These are phyloP conservation scores for Cyrtodaria siliqua DNA, from an alignment of 2,888 invertebrate species.

Conservation along the genomic window DNA sequence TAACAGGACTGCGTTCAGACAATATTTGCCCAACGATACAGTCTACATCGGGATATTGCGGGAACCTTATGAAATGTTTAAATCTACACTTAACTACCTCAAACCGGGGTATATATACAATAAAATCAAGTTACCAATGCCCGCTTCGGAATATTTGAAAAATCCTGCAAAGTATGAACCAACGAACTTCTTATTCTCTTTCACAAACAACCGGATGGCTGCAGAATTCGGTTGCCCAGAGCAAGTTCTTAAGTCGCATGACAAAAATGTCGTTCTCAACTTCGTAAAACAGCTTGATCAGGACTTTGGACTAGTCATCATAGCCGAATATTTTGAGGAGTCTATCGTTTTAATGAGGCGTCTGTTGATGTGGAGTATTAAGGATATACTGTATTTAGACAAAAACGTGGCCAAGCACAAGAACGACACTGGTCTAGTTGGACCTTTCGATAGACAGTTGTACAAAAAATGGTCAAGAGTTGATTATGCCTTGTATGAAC, in stretches of 20 bases:
- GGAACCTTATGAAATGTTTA: slow-evolving; percentile 66
- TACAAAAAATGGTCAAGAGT: slow-evolving; percentile 59
- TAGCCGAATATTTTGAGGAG: slow-evolving; percentile 65
- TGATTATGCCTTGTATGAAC: slow-evolving; percentile 62
- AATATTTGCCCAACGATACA: slow-evolving; percentile 60
- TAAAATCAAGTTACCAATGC: slow-evolving; percentile 37
- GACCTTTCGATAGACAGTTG: slow-evolving; percentile 57
- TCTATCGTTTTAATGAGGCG: slow-evolving; percentile 60
- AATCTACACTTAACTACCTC: slow-evolving; percentile 59
- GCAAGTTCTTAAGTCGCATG: slow-evolving; percentile 35
- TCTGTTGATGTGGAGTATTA: slow-evolving; percentile 59
- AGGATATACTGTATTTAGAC: slow-evolving; percentile 59
- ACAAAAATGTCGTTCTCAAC: slow-evolving; percentile 21
- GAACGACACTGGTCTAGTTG: slow-evolving; percentile 46
- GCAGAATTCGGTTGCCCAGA: slow-evolving; percentile 61
- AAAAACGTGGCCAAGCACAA: slow-evolving; percentile 54
- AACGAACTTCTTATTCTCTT: slow-evolving; percentile 26
- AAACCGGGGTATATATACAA: slow-evolving; percentile 49
- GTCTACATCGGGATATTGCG: slow-evolving; percentile 64
- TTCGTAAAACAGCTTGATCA: slow-evolving; percentile 48
- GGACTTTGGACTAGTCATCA: slow-evolving; percentile 61
- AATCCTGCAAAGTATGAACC: slow-evolving; percentile 62
- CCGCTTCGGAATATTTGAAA: slow-evolving; percentile 54
- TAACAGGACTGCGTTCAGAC: slow-evolving; percentile 44
- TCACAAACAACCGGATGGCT: slow-evolving; percentile 63